Evolutionary conservation across 2,113 vertebrate species (phyloP).

Genomic region (Marcusenius ussheri): DNA sequence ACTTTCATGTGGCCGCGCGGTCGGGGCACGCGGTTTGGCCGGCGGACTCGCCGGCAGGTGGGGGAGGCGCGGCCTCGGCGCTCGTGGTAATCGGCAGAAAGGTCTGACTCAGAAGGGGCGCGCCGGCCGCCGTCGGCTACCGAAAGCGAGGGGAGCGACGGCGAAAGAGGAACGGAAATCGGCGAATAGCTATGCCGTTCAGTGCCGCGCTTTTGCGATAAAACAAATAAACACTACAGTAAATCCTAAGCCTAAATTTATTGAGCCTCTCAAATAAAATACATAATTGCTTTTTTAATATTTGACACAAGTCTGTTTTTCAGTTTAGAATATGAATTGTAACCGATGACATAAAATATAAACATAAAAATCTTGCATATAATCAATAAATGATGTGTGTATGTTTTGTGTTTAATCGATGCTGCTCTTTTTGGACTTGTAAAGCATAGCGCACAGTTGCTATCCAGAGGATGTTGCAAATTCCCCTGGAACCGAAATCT

Average conservation of each 20-base stretch:
- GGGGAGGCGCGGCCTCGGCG: background rate
- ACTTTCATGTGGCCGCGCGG: conserved; percentile 3
- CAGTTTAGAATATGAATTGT: background rate
- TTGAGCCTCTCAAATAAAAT: background rate
- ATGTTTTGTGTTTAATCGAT: background rate
- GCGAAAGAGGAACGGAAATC: background rate
- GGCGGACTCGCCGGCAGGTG: background rate
- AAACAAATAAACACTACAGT: background rate
- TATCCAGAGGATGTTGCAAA: background rate
- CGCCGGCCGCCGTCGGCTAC: background rate
- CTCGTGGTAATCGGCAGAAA: background rate
- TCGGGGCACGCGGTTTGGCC: background rate
- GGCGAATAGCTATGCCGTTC: background rate
- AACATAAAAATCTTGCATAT: background rate
- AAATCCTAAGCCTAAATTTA: background rate
- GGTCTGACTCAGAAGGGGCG: background rate
- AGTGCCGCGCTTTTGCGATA: background rate
- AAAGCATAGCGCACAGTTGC: background rate
- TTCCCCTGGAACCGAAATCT: background rate
- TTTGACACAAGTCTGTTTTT: background rate
- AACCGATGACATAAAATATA: background rate
- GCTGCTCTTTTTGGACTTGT: background rate
- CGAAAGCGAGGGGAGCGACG: background rate
- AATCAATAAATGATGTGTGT: background rate
- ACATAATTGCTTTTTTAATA: background rate